These are phyloP conservation scores for Tragelaphus scriptus DNA, from an alignment of 2,113 vertebrate species.

Conservation along the genomic window DNA sequence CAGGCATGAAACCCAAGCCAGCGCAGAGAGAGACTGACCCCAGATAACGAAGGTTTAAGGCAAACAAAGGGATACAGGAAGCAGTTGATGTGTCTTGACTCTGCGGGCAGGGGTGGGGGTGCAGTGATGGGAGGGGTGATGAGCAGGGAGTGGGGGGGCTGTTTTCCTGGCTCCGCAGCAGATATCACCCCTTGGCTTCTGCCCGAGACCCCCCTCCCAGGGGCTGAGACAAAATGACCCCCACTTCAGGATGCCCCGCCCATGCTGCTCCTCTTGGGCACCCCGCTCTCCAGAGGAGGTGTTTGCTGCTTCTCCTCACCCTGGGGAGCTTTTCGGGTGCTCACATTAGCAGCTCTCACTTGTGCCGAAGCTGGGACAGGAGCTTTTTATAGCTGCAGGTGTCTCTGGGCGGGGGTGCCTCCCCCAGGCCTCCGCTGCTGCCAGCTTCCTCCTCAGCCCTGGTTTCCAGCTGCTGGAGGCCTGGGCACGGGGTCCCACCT, in stretches of 20 bases:
- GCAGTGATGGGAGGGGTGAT: no score
- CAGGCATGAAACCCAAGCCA: neutral
- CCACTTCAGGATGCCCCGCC: neutral
- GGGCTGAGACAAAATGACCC: neutral
- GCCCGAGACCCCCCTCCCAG: neutral
- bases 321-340: neutral
- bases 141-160: neutral
- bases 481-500: neutral
- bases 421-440: neutral
- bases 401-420: neutral
- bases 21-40: neutral
- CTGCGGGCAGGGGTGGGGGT: neutral
- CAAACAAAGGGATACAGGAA: neutral
- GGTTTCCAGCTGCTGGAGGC: neutral
- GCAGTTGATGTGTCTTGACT: neutral
- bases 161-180: neutral
- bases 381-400: constrained; percentile 53
- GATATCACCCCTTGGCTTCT: neutral
- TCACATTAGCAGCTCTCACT: constrained; percentile 21
- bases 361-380: neutral
- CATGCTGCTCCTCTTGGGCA: neutral
- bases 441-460: neutral
- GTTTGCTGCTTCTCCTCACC: neutral
- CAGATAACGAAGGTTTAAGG: neutral
- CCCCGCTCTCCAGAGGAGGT: neutral